Evolutionary conservation across 2,797 vertebrate genomes (phyloP), one percentile per base, ranked within the genome.

Genomic region (Kryptopterus vitreolus): DNA sequence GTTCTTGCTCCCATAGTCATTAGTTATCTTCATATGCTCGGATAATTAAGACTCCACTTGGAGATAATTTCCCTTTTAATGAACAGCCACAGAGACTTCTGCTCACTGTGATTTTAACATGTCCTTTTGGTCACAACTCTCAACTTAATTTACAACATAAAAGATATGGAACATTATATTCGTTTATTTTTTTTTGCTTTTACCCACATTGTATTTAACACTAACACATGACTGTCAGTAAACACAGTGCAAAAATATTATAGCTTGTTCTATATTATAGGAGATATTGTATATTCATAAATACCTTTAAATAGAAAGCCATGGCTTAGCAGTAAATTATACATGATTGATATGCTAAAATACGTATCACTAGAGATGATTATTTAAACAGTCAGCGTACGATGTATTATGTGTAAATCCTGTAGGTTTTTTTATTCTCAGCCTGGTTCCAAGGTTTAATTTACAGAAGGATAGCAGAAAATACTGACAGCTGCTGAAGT

Each of bases 41-140:
- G 71, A 79, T 82, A 78, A 82, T 78, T 78, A 78, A 78, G 75
- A 81, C 79, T 78, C 79, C 70, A 78, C 55, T 84, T 53, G 29
- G 63, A 84, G 79, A 84, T 81, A 61, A 84, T 80, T 84, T 78
- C 33, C 62, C 46, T 61, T 75, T 53, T 78, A 81, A 84, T 84
- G 62, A 84, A 84, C 79, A 81, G 59, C 79, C 79, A 76, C 61
- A 61, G 82, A 83, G 82, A 68, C 69, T 68, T 46, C 53, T 10
- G 10, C 38, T 46, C 35, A 26, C 70, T 81, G 50, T 81, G 52
- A 57, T 66, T 76, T 75, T 78, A 78, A 70, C 52, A 58, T 59
- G 46, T 81, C 62, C 46, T 77, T 24, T 70, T 69, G 76, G 68
- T 70, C 82, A 81, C 46, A 75, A 53, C 29, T 66, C 33, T 62